These are phyloP conservation scores for Sturnus vulgaris DNA, from an alignment of 2,113 vertebrate species.

Conservation along the genomic window DNA sequence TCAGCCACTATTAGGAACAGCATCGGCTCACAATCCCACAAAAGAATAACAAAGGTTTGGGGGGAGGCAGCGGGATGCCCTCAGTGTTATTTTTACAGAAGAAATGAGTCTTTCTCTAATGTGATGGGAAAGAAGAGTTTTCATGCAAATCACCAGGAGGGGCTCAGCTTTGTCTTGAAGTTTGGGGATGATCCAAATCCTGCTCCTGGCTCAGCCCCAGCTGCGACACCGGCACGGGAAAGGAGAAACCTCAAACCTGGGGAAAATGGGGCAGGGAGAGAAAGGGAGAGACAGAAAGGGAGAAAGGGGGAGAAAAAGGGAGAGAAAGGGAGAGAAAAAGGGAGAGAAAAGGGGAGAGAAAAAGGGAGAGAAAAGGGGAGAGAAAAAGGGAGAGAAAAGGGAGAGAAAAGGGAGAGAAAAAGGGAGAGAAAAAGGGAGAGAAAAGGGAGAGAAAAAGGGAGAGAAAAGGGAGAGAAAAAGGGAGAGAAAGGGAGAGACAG, in stretches of 20 bases:
- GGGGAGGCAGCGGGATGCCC: not conserved
- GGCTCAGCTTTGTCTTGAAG: not conserved
- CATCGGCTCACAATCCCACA: not conserved
- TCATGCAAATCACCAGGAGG: not conserved
- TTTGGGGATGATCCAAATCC: not conserved
- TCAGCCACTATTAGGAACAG: not conserved
- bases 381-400: not conserved
- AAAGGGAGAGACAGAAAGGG: not conserved
- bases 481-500: too few species aligned
- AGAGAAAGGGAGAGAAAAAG: not conserved
- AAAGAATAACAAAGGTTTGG: not conserved
- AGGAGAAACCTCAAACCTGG: accelerated
- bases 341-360: not conserved
- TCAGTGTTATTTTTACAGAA: not conserved
- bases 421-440: not conserved
- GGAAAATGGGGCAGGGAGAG: not conserved
- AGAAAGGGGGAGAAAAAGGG: not conserved
- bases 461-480: too few species aligned
- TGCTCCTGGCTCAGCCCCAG: not conserved
- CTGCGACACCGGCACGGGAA: accelerated
- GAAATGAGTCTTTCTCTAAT: not conserved
- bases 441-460: not conserved
- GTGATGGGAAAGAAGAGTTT: not conserved
- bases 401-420: not conserved
- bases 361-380: not conserved